These are phyloP conservation scores for Drosophila repleta DNA, from an alignment of 1,140 invertebrate species.

Conservation along the genomic window DNA sequence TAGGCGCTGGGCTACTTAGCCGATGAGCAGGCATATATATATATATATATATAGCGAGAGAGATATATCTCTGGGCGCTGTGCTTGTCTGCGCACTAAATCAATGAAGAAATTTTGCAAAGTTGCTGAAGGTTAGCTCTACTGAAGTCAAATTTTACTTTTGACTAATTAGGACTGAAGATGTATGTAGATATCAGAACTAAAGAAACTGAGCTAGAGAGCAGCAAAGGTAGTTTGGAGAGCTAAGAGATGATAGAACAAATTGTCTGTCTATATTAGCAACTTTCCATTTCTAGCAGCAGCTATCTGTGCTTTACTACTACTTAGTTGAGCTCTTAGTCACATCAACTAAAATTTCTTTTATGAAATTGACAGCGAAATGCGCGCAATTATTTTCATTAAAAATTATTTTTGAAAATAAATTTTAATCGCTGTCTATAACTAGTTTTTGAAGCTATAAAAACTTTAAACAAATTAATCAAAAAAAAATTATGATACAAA, in stretches of 20 bases:
- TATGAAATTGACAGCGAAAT: neutral
- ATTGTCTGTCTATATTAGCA: too few relatives aligned
- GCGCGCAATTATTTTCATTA: neutral
- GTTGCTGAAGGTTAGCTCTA: too few relatives aligned
- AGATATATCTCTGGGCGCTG: slow-evolving; percentile 10
- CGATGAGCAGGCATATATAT: neutral
- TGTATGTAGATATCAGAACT: neutral
- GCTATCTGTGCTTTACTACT: too few relatives aligned
- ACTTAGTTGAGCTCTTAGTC: too few relatives aligned
- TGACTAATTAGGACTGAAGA: neutral
- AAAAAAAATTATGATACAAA: too few relatives aligned
- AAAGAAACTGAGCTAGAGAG: neutral
- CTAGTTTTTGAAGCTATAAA: neutral
- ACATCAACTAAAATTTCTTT: too few relatives aligned
- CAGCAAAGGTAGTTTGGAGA: too few relatives aligned
- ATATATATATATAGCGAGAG: neutral
- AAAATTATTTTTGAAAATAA: neutral
- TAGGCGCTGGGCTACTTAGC: slow-evolving; percentile 7
- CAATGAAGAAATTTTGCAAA: slow-evolving; percentile 16
- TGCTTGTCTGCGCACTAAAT: slow-evolving; percentile 29
- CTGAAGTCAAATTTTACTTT: neutral
- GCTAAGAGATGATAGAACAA: too few relatives aligned
- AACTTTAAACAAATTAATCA: neutral
- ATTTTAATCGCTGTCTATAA: neutral
- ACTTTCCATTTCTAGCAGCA: too few relatives aligned